Evolutionary conservation across 2,113 vertebrate genomes (phyloP).

Genomic region (Ptychochromis oligacanthus): DNA sequence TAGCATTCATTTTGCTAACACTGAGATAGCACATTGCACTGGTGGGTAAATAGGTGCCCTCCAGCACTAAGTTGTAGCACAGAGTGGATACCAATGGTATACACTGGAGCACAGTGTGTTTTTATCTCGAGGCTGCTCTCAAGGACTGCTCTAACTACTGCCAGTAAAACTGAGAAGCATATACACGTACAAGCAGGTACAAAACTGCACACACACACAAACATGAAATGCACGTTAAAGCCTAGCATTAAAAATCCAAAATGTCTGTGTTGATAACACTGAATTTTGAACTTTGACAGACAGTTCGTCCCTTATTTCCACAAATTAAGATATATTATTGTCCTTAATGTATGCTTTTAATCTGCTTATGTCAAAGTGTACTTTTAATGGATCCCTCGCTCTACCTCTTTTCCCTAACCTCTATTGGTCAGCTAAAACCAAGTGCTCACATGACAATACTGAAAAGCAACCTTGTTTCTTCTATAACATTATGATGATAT

Average conservation of each 20-base stretch:
- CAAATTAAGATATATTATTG: background rate
- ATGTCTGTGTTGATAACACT: background rate
- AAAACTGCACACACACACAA: background rate
- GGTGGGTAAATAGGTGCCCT: constrained; percentile 54
- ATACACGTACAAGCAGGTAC: background rate
- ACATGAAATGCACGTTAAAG: background rate
- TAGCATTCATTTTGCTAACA: constrained; percentile 44
- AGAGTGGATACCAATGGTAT: constrained; percentile 41
- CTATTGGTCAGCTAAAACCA: background rate
- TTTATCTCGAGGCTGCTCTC: constrained; percentile 38
- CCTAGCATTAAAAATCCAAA: background rate
- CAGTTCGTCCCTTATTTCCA: background rate
- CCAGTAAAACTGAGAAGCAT: constrained; percentile 23
- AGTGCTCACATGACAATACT: background rate
- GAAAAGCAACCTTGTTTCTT: background rate
- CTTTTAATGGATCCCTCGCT: background rate
- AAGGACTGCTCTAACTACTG: constrained; percentile 18
- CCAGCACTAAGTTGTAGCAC: constrained; percentile 36
- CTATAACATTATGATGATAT: background rate
- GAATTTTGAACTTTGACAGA: background rate
- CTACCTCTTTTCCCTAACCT: background rate
- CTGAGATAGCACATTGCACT: constrained; percentile 32
- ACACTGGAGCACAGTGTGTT: constrained; percentile 26
- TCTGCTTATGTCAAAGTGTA: constrained; percentile 13
- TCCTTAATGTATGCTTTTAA: constrained; percentile 35